phyloP scores from a whole-genome alignment of 2,113 vertebrate species.

The Zapornia atra region DNA sequence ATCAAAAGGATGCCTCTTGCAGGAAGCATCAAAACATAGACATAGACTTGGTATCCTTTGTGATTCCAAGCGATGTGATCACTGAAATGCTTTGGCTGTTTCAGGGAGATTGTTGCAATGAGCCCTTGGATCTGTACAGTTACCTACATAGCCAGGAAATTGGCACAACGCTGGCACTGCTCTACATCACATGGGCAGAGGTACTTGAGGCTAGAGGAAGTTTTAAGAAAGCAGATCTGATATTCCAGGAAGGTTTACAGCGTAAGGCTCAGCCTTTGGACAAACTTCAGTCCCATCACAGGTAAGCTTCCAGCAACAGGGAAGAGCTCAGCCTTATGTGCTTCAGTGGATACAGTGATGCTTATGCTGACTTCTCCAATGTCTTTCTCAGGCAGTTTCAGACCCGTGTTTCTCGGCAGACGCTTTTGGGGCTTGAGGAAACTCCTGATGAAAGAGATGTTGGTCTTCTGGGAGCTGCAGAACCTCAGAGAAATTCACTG shows the following conservation, averaged over 20 bases:
- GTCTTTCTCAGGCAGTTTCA: slow-evolving; percentile 85
- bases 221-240: slow-evolving; percentile 85
- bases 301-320: slow-evolving; percentile 70
- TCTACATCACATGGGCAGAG: slow-evolving; percentile 96
- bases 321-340: neutral
- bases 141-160: slow-evolving; percentile 91
- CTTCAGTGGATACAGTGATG: neutral
- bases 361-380: neutral
- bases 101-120: slow-evolving; percentile 82
- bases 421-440: slow-evolving; percentile 79
- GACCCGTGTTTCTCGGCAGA: slow-evolving; percentile 88
- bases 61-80: fast-evolving
- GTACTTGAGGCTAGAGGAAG: slow-evolving; percentile 87
- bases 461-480: slow-evolving; percentile 31
- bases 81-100: neutral
- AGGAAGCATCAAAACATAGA: neutral
- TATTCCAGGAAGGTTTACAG: slow-evolving; percentile 89
- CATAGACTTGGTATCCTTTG: neutral
- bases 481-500: slow-evolving; percentile 83
- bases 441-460: slow-evolving; percentile 32
- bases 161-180: slow-evolving; percentile 81
- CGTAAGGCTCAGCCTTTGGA: slow-evolving; percentile 86
- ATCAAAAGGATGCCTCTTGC: neutral
- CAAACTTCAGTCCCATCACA: slow-evolving; percentile 87
- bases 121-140: slow-evolving; percentile 90